Evolutionary conservation across 1,140 invertebrate species (phyloP).

Genomic region (Pectinophora gossypiella): DNA sequence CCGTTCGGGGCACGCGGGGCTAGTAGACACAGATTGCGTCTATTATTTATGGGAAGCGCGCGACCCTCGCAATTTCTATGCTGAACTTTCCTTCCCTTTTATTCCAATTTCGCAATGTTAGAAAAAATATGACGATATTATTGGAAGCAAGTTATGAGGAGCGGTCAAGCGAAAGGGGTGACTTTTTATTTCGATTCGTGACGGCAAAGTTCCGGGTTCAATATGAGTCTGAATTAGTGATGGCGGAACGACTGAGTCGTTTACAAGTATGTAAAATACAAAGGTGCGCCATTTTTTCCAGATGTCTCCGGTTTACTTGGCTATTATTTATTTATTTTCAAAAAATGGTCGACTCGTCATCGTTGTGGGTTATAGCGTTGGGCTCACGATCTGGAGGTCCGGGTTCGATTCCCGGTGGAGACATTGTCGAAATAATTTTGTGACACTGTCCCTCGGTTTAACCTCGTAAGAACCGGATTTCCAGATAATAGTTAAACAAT

Average conservation of each 20-base stretch:
- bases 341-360: too few species aligned
- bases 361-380: too few species aligned
- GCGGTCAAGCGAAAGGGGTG: constrained; percentile 58
- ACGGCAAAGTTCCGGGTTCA: constrained; percentile 23
- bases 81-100: constrained; percentile 51
- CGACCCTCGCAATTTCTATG: constrained; percentile 59
- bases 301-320: too few species aligned
- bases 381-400: too few species aligned
- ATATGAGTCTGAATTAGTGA: neutral
- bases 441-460: too few species aligned
- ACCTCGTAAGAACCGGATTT: too few species aligned
- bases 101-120: constrained; percentile 63
- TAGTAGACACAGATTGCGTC: constrained; percentile 50
- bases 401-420: too few species aligned
- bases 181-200: constrained; percentile 41
- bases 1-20: constrained; percentile 7
- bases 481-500: too few species aligned
- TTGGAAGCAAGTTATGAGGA: constrained; percentile 47
- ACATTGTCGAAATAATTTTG: too few species aligned
- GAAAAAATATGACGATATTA: constrained; percentile 71
- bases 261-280: neutral
- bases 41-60: constrained; percentile 63
- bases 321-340: too few species aligned
- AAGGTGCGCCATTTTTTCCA: neutral
- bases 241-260: neutral